Percentiles rank a stretch among this genome's conserved stretches.
These are phyloP conservation scores for Malacosoma neustria DNA, from an alignment of 2,888 invertebrate species.

Conservation along the genomic window DNA sequence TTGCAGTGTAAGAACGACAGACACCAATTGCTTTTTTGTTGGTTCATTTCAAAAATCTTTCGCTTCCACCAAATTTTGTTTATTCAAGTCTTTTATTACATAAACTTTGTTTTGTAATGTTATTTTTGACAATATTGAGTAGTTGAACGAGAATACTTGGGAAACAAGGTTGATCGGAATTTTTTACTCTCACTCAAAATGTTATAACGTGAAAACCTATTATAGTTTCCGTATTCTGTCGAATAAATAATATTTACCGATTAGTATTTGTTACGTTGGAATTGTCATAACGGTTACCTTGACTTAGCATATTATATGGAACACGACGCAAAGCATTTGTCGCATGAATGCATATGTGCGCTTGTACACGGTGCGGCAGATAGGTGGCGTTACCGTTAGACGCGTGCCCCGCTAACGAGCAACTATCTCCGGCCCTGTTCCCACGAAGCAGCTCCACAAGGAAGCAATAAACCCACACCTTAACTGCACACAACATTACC, in stretches of 20 bases:
- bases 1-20: background rate
- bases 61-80: background rate
- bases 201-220: no score
- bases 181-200: no score
- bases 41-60: background rate
- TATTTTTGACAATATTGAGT: no score
- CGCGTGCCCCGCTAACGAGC: conserved; percentile 59
- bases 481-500: conserved; percentile 69
- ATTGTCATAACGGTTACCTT: conserved; percentile 22
- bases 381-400: conserved; percentile 14
- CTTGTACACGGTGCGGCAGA: background rate
- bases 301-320: background rate
- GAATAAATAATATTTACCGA: background rate
- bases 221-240: background rate
- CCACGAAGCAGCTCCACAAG: conserved; percentile 53
- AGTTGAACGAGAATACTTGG: no score
- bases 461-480: conserved; percentile 71
- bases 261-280: conserved; percentile 2
- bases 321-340: conserved; percentile 18
- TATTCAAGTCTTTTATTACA: background rate
- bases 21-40: background rate
- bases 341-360: conserved; percentile 12
- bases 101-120: background rate
- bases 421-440: conserved; percentile 66
- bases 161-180: no score